Conservation (phyloP, 2,113 vertebrate species). For the Cervus canadensis region DNA sequence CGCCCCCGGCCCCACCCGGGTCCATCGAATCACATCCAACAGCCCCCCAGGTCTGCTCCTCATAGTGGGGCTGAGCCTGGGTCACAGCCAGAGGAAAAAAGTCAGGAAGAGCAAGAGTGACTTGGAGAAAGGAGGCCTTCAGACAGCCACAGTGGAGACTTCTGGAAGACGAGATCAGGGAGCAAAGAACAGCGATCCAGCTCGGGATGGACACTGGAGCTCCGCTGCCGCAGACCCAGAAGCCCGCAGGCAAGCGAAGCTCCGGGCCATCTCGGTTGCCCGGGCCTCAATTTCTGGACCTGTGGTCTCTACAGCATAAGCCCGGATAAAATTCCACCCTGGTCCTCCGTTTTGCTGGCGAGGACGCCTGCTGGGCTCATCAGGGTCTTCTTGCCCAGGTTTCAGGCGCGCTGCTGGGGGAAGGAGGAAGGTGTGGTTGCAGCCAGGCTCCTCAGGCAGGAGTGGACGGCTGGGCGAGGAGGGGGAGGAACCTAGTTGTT, state of each 20-base stretch:
- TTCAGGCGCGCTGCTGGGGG: conserved; percentile 39
- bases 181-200: background rate
- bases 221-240: conserved; percentile 31
- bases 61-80: background rate
- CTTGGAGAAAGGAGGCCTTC: conserved; percentile 48
- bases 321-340: background rate
- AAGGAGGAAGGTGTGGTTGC: background rate
- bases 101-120: conserved; percentile 35
- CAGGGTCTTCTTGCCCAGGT: background rate
- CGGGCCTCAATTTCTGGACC: background rate
- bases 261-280: background rate
- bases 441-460: conserved; percentile 38
- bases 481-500: conserved; percentile 81
- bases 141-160: conserved; percentile 30
- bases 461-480: background rate
- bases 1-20: background rate
- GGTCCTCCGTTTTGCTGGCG: background rate
- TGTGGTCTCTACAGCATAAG: background rate
- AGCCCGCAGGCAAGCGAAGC: background rate
- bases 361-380: background rate
- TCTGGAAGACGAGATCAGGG: conserved; percentile 50
- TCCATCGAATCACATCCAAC: background rate
- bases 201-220: background rate
- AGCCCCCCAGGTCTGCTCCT: conserved; percentile 21
- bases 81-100: conserved; percentile 49